Evolutionary conservation across 2,113 vertebrate species (phyloP).

Genomic region (Bettongia penicillata): DNA sequence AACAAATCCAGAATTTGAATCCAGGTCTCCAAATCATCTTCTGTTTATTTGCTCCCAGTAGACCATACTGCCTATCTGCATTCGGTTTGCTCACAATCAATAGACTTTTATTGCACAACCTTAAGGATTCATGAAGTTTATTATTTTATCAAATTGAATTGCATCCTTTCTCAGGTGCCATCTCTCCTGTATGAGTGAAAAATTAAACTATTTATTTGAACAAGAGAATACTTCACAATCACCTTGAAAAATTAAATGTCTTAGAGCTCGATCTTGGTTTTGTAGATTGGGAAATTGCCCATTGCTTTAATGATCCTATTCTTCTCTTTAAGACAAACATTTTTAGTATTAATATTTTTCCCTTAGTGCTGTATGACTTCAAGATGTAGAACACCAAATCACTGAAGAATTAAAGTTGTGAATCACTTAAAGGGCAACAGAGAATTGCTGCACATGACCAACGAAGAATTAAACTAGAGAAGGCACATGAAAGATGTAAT

Average conservation of each 20-base stretch:
- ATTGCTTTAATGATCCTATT: background rate
- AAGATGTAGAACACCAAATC: background rate
- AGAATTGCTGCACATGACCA: background rate
- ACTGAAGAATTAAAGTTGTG: background rate
- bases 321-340: background rate
- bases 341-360: background rate
- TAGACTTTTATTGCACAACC: background rate
- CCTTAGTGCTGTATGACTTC: background rate
- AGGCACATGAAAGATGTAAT: background rate
- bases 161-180: background rate
- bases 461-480: background rate
- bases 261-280: background rate
- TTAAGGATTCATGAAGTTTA: background rate
- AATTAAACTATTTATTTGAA: slow-evolving; percentile 38
- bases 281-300: background rate
- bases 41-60: background rate
- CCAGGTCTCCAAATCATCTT: background rate
- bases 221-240: background rate
- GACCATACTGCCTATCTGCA: background rate
- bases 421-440: background rate
- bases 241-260: background rate
- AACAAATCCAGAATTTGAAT: background rate
- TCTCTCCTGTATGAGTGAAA: background rate
- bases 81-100: background rate
- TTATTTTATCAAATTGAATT: background rate